phyloP scores from a whole-genome alignment of 2,113 vertebrate genomes.

The Pelecanoides urinatrix region DNA sequence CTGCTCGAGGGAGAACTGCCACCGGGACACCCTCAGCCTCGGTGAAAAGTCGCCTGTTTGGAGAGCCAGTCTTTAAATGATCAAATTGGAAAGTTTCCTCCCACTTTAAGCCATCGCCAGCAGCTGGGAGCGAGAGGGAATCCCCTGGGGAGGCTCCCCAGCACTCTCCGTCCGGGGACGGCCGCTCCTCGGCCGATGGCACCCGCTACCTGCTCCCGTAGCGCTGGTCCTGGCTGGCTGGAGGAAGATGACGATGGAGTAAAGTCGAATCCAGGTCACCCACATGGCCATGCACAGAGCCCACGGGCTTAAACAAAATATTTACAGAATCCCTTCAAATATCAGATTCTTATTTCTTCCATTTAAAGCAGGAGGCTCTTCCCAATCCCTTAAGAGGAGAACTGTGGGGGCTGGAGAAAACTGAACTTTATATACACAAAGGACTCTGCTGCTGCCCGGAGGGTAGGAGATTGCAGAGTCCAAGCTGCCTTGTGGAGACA shows the following conservation, averaged over 20 bases:
- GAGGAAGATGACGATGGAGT: neutral
- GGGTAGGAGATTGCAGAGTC: neutral
- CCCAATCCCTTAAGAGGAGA: neutral
- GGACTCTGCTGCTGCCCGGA: neutral
- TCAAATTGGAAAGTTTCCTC: neutral
- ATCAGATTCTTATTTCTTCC: neutral
- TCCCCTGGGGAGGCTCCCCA: neutral
- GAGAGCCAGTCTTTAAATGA: neutral
- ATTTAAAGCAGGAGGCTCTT: neutral
- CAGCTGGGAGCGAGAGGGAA: neutral
- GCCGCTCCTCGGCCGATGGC: accelerated
- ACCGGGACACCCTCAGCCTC: neutral
- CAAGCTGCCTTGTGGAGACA: neutral
- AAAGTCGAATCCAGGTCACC: neutral
- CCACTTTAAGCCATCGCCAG: neutral
- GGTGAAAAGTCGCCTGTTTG: neutral
- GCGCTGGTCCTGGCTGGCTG: no score
- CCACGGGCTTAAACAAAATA: neutral
- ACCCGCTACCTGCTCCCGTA: neutral
- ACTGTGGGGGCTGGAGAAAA: neutral
- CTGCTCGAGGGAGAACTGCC: neutral
- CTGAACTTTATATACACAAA: neutral
- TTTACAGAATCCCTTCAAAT: neutral
- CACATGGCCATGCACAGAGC: neutral
- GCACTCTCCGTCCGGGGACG: neutral